A percentile compares a stretch with the other conserved stretches of the same genome.
phyloP scores from a whole-genome alignment of 2,113 vertebrate genomes.

The Scortum barcoo region DNA sequence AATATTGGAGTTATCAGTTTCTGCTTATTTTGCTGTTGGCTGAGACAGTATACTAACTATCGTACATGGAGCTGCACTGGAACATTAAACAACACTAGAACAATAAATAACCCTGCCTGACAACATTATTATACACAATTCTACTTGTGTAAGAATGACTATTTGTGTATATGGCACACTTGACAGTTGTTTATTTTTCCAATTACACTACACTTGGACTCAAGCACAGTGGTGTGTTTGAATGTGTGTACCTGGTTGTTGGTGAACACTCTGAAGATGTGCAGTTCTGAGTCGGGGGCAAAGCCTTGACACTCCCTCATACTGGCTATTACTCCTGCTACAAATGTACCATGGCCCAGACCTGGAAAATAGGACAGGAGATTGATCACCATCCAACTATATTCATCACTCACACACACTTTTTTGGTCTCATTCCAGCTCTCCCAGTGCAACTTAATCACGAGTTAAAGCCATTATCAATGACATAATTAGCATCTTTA shows the following conservation, averaged over 20 bases:
- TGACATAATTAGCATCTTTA: neutral
- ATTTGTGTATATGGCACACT: neutral
- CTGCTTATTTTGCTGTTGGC: neutral
- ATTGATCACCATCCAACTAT: neutral
- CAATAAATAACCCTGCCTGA: neutral
- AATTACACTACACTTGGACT: neutral
- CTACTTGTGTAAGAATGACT: neutral
- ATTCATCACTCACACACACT: neutral
- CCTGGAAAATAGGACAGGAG: slow-evolving; percentile 80
- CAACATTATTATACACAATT: neutral
- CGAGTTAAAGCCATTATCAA: neutral
- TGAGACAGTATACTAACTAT: neutral
- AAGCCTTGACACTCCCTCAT: slow-evolving; percentile 99
- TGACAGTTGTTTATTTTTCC: no score
- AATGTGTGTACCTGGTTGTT: slow-evolving; percentile 92
- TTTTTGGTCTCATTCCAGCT: neutral
- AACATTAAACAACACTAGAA: neutral
- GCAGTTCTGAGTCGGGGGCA: slow-evolving; percentile 96
- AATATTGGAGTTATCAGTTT: neutral
- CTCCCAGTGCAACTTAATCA: neutral
- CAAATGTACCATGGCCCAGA: slow-evolving; percentile 98
- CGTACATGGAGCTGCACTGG: neutral
- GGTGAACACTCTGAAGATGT: slow-evolving; percentile 99
- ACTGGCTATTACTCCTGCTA: slow-evolving; percentile 98
- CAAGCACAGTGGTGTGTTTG: neutral